Evolutionary conservation across 2,113 vertebrate genomes (phyloP).

Genomic region (Petroica traversi): DNA sequence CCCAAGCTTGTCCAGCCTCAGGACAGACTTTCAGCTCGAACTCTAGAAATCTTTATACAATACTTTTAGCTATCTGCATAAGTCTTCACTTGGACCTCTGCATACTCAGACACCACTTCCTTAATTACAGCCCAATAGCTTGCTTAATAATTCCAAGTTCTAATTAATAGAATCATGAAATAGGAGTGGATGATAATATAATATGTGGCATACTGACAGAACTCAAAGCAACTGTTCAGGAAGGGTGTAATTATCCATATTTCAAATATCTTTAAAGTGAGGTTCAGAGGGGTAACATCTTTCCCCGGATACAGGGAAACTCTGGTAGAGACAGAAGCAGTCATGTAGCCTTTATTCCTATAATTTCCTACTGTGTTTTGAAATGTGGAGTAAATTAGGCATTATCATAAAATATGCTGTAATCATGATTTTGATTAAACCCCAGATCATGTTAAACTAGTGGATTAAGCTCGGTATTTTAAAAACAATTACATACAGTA

Average conservation of each 20-base stretch:
- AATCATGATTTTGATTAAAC: conserved; percentile 22
- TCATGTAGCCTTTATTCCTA: neutral
- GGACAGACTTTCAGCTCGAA: neutral
- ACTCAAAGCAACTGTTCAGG: neutral
- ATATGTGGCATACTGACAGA: neutral
- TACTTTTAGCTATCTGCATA: neutral
- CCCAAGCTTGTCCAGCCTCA: neutral
- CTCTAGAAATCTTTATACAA: neutral
- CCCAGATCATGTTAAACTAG: conserved; percentile 13
- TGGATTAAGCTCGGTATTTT: neutral
- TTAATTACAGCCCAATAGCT: conserved; percentile 31
- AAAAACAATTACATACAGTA: neutral
- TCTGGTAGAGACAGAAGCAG: neutral
- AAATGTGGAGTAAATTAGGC: neutral
- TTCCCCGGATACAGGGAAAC: neutral
- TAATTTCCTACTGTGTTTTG: neutral
- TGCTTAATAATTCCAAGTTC: conserved; percentile 9
- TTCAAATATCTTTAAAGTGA: neutral
- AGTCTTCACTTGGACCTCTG: neutral
- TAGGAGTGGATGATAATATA: neutral
- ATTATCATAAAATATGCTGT: neutral
- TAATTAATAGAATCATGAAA: neutral
- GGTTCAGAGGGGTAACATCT: neutral
- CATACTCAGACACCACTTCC: neutral
- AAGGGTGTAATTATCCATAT: neutral